Conservation (phyloP, 2,797 vertebrate species). For the Lepus oiostolus region DNA sequence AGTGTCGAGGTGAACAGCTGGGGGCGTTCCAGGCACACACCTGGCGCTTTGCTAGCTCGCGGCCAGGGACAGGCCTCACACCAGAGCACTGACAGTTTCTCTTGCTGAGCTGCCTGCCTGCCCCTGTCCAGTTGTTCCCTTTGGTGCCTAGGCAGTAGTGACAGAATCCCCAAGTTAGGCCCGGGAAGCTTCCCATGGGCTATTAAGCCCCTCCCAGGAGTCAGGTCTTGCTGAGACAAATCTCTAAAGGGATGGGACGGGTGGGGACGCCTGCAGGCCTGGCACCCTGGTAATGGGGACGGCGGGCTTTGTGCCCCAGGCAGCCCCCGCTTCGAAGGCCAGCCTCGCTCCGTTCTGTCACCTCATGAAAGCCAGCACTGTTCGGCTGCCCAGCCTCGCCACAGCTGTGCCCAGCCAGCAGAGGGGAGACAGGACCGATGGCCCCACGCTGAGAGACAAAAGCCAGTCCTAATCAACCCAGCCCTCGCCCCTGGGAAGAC, state of each 20-base stretch:
- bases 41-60: not conserved
- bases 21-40: not conserved
- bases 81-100: not conserved
- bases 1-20: not conserved
- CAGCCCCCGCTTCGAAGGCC: conserved; percentile 57
- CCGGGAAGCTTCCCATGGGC: not conserved
- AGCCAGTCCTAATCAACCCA: conserved; percentile 65
- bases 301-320: conserved; percentile 27
- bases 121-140: not conserved
- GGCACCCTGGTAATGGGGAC: not conserved
- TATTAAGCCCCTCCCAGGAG: not conserved
- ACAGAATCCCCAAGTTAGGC: not conserved
- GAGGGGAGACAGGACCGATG: conserved; percentile 82
- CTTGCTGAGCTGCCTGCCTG: not conserved
- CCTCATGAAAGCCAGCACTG: conserved; percentile 83
- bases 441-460: conserved; percentile 81
- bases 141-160: not conserved
- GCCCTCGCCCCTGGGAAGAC: conserved; percentile 23
- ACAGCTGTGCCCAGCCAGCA: conserved; percentile 81
- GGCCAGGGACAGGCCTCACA: not conserved
- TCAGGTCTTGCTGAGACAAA: not conserved
- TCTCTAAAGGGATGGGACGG: not conserved
- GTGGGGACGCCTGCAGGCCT: conserved; percentile 6
- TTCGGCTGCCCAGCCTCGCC: conserved; percentile 71
- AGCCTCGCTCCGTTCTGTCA: conserved; percentile 56